These are phyloP conservation scores for Emydura subglobosa DNA, from an alignment of 2,113 vertebrate species.

Conservation along the genomic window DNA sequence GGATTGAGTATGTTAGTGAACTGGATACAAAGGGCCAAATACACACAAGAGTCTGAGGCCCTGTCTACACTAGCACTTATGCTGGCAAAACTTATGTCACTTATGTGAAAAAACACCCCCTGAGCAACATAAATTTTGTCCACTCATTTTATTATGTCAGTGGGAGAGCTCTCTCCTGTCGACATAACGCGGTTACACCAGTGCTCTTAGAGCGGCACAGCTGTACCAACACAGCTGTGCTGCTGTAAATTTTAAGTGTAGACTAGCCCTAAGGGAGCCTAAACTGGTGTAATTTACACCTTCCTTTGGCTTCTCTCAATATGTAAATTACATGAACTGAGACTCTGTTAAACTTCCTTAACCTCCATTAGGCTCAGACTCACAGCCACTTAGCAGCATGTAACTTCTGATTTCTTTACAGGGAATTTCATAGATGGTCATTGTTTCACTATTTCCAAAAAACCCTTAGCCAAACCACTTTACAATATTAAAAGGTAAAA, in stretches of 20 bases:
- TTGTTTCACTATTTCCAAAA: neutral
- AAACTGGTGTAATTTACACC: neutral
- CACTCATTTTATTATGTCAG: too few species aligned
- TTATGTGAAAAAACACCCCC: too few species aligned
- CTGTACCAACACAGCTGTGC: too few species aligned
- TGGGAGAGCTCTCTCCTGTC: too few species aligned
- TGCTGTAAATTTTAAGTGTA: too few species aligned
- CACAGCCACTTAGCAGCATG: neutral
- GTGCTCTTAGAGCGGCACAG: too few species aligned
- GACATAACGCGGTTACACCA: too few species aligned
- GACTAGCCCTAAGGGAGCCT: neutral
- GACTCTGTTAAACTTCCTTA: neutral
- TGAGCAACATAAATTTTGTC: too few species aligned
- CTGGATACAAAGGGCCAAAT: neutral
- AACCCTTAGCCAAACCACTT: neutral
- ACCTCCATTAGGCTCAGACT: neutral
- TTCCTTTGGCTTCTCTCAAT: neutral
- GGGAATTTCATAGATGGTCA: neutral
- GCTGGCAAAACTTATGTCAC: too few species aligned
- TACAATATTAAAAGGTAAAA: neutral
- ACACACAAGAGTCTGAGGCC: neutral
- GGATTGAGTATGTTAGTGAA: neutral
- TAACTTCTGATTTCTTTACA: neutral
- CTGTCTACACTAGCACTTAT: fast-evolving
- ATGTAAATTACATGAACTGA: neutral